phyloP scores from a whole-genome alignment of 2,888 invertebrate genomes.

The Aplocera efformata region DNA sequence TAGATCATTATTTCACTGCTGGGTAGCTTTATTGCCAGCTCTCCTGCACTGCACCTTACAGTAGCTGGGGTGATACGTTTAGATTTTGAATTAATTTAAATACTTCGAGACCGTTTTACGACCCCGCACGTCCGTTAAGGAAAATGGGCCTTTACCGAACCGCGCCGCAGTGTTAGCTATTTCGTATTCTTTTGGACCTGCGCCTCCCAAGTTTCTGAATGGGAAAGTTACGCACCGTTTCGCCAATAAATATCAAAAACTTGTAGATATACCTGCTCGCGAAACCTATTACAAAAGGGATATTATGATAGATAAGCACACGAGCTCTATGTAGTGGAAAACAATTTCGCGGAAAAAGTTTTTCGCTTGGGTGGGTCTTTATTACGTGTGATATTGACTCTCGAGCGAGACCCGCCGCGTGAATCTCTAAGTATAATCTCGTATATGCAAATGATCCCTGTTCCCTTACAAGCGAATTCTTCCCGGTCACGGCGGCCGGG shows the following conservation, averaged over 20 bases:
- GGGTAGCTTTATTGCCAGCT: conserved; percentile 35
- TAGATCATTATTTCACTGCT: conserved; percentile 37
- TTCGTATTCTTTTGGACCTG: conserved; percentile 14
- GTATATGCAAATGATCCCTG: conserved; percentile 68
- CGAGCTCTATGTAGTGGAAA: conserved; percentile 52
- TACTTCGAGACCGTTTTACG: conserved; percentile 3
- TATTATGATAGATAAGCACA: conserved; percentile 40
- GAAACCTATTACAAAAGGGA: conserved; percentile 35
- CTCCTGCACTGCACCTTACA: conserved; percentile 23
- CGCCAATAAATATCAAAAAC: conserved; percentile 31
- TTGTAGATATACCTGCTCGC: conserved; percentile 28
- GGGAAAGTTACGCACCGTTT: conserved; percentile 26
- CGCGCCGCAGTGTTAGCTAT: neutral
- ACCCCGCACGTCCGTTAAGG: conserved; percentile 3
- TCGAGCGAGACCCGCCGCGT: conserved; percentile 43
- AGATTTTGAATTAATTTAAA: conserved; percentile 17
- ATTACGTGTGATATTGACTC: conserved; percentile 70
- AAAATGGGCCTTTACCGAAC: conserved; percentile 3
- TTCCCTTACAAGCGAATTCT: conserved; percentile 62
- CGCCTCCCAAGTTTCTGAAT: conserved; percentile 18
- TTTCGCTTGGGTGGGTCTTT: conserved; percentile 57
- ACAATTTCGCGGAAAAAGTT: conserved; percentile 60
- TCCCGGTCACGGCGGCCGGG: conserved; percentile 62
- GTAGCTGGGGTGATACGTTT: conserved; percentile 9
- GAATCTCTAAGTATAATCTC: conserved; percentile 61